A percentile compares a stretch with the other conserved stretches of the same genome.
Conservation (phyloP, 2,888 invertebrate genomes). For the Drosophila algonquin region DNA sequence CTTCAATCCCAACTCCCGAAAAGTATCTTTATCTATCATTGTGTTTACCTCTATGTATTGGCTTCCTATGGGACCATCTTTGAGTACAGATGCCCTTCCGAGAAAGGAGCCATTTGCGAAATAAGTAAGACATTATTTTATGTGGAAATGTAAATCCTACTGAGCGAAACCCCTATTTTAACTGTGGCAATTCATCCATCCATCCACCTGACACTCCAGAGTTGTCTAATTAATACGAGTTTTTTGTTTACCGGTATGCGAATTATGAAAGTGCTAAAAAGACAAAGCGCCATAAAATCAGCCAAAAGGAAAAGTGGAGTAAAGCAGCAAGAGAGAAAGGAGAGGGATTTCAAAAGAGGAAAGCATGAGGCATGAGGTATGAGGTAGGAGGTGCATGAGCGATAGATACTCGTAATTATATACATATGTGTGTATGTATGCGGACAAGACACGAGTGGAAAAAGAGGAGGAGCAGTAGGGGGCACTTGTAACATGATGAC, state of each 20-base stretch:
- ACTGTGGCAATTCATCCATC: slow-evolving; percentile 5
- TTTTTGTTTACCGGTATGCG: slow-evolving; percentile 17
- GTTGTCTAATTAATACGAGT: slow-evolving; percentile 36
- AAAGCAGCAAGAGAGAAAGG: slow-evolving; percentile 24
- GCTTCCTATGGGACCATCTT: too few relatives aligned
- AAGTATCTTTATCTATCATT: not conserved
- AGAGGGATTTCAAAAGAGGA: slow-evolving; percentile 27
- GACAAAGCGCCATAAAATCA: slow-evolving; percentile 30
- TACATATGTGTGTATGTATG: not conserved
- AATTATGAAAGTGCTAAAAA: slow-evolving; percentile 64
- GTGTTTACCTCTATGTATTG: too few relatives aligned
- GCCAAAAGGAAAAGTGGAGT: slow-evolving; percentile 26
- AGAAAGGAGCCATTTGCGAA: not conserved
- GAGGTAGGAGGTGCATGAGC: not conserved
- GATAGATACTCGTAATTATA: not conserved
- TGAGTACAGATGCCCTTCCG: too few relatives aligned
- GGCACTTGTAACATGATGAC: slow-evolving; percentile 61
- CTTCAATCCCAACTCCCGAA: not conserved
- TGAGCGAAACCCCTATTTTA: too few relatives aligned
- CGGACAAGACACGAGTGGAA: not conserved
- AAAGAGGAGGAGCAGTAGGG: not conserved
- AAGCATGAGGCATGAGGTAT: not conserved
- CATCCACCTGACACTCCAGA: slow-evolving; percentile 7
- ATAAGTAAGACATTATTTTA: too few relatives aligned
- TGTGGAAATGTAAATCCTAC: too few relatives aligned